phyloP scores from a whole-genome alignment of 2,888 invertebrate genomes.

The Melangyna quadrimaculata region DNA sequence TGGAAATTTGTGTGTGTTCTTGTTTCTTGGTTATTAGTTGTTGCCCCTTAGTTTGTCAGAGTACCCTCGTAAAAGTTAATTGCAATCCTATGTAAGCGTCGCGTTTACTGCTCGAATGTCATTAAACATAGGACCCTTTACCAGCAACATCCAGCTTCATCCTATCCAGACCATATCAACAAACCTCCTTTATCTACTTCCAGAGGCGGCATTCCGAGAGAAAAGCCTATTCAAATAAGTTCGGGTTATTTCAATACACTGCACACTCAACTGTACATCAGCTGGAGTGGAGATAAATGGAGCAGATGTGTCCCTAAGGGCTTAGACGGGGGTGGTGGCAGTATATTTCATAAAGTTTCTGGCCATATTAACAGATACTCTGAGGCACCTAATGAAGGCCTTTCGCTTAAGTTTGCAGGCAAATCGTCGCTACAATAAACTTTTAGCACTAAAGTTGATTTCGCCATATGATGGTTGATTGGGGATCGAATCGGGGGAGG shows the following conservation, averaged over 20 bases:
- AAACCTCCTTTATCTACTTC: not conserved
- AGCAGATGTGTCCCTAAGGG: conserved; percentile 11
- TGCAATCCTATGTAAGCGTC: conserved; percentile 64
- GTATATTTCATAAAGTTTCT: conserved; percentile 40
- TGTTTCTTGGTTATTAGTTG: conserved; percentile 49
- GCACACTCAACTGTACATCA: not conserved
- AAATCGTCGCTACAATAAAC: conserved; percentile 27
- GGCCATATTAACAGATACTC: conserved; percentile 52
- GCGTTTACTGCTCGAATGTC: conserved; percentile 42
- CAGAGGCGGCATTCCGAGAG: not conserved
- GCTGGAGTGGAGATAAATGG: not conserved
- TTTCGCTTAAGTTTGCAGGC: conserved; percentile 12
- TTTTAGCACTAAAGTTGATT: conserved; percentile 27
- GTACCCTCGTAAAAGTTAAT: conserved; percentile 60
- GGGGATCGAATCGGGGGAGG: not conserved
- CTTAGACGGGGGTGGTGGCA: not conserved
- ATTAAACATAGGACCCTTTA: conserved; percentile 48
- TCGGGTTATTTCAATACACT: not conserved
- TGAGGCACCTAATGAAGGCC: conserved; percentile 36
- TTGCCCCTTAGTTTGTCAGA: conserved; percentile 27
- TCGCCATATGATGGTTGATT: conserved; percentile 8
- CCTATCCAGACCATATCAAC: not conserved
- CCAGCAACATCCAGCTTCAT: not conserved
- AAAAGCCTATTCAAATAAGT: conserved; percentile 10
- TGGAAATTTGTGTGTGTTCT: not conserved